Conservation (phyloP, 2,113 vertebrate species). For the Mustela nigripes region DNA sequence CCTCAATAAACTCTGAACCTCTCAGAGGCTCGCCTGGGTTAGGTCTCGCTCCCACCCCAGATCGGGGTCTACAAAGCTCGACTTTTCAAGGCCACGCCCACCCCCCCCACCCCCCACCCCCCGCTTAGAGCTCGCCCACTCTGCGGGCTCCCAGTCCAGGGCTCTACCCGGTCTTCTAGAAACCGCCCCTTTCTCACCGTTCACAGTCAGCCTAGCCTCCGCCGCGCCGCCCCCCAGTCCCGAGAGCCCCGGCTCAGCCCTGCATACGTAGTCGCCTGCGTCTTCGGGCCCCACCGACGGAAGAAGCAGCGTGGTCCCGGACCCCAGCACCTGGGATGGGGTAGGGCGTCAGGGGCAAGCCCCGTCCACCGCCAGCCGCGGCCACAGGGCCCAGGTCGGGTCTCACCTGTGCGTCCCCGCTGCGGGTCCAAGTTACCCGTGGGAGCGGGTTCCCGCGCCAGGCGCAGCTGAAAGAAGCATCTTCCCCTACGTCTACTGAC, state of each 20-base stretch:
- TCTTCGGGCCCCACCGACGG: slow-evolving; percentile 92
- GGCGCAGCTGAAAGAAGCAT: slow-evolving; percentile 93
- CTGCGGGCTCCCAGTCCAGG: not conserved
- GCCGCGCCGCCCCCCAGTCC: slow-evolving; percentile 91
- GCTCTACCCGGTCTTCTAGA: not conserved
- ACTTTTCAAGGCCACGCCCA: not conserved
- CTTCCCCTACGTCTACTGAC: slow-evolving; percentile 91
- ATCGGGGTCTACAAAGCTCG: rapidly evolving
- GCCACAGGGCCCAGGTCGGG: not conserved
- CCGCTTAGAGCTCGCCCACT: not conserved
- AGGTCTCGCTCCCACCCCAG: not conserved
- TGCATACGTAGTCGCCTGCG: slow-evolving; percentile 93
- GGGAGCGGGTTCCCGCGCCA: slow-evolving; percentile 95
- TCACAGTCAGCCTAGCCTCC: slow-evolving; percentile 93
- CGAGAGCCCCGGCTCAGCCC: slow-evolving; percentile 89
- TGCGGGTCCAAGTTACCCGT: slow-evolving; percentile 94
- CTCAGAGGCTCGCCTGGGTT: not conserved
- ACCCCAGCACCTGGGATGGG: slow-evolving; percentile 92
- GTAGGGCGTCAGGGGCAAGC: not conserved
- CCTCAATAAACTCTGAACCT: not conserved
- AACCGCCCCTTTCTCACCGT: slow-evolving; percentile 86
- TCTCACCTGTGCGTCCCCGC: slow-evolving; percentile 91
- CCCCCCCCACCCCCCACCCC: not conserved
- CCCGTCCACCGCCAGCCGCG: rapidly evolving
- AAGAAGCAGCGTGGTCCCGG: slow-evolving; percentile 92